Evolutionary conservation across 2,113 vertebrate species (phyloP).

Genomic region (Ctenomys sociabilis): DNA sequence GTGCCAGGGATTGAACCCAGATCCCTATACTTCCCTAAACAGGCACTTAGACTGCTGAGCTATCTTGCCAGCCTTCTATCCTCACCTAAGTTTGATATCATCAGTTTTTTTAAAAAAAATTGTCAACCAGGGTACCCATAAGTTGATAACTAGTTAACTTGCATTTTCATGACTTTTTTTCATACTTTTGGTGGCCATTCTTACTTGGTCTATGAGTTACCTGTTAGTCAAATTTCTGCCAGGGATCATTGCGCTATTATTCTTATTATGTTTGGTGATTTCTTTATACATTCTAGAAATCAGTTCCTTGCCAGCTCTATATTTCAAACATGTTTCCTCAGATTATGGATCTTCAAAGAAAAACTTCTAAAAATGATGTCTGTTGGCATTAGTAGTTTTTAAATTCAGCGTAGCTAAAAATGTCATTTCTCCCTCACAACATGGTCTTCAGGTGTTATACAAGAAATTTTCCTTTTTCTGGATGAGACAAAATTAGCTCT

Average conservation of each 20-base stretch:
- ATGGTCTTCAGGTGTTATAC: not conserved
- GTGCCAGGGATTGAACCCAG: too few species aligned
- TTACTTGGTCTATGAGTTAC: not conserved
- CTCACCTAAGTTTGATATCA: not conserved
- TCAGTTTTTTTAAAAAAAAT: not conserved
- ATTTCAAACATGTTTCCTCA: not conserved
- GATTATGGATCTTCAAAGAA: not conserved
- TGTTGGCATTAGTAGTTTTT: not conserved
- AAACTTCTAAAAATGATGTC: not conserved
- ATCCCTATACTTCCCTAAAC: too few species aligned
- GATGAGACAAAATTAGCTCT: not conserved
- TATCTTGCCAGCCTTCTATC: too few species aligned
- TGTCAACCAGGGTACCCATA: not conserved
- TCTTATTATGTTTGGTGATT: not conserved
- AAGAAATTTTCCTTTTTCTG: not conserved
- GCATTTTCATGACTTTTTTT: not conserved
- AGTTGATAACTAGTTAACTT: not conserved
- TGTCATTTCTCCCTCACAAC: too few species aligned
- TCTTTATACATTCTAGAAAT: slow-evolving; percentile 43
- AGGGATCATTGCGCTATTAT: not conserved
- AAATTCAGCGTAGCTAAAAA: not conserved
- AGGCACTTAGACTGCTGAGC: too few species aligned
- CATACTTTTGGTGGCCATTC: not conserved
- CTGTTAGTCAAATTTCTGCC: not conserved
- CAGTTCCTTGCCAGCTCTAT: not conserved